Evolutionary conservation across 2,888 invertebrate genomes (phyloP).

Genomic region (Pachycephus smyrnensis): DNA sequence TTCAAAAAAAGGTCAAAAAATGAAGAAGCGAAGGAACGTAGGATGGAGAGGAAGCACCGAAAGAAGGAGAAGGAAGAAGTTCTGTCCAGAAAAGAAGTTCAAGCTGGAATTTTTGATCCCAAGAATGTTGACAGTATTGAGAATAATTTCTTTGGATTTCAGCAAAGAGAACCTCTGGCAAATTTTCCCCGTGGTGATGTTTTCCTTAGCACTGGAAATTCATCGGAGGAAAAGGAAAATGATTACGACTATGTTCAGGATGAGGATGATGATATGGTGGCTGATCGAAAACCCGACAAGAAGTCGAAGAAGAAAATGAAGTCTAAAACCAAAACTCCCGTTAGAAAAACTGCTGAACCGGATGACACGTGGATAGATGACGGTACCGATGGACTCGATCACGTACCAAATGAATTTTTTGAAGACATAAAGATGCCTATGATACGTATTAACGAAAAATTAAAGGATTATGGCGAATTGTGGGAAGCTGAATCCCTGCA

Average conservation of each 20-base stretch:
- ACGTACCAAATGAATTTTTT: slow-evolving; percentile 37
- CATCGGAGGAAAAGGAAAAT: slow-evolving; percentile 20
- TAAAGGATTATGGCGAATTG: slow-evolving; percentile 36
- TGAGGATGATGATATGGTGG: slow-evolving; percentile 16
- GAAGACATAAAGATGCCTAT: slow-evolving; percentile 28
- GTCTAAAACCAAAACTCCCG: neutral
- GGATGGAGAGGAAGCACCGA: slow-evolving; percentile 20
- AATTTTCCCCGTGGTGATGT: slow-evolving; percentile 48
- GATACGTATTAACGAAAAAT: slow-evolving; percentile 21
- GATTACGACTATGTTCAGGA: slow-evolving; percentile 35
- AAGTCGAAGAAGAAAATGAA: neutral
- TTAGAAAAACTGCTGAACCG: slow-evolving; percentile 9
- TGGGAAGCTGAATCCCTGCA: slow-evolving; percentile 39
- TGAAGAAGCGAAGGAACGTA: slow-evolving; percentile 35
- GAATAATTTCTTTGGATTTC: slow-evolving; percentile 48
- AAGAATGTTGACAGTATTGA: slow-evolving; percentile 35
- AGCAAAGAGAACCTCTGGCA: slow-evolving; percentile 29
- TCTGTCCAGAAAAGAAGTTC: slow-evolving; percentile 14
- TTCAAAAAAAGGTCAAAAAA: slow-evolving; percentile 21
- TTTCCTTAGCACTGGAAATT: slow-evolving; percentile 31
- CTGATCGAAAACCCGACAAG: neutral
- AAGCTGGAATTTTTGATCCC: slow-evolving; percentile 19
- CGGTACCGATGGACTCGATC: slow-evolving; percentile 26
- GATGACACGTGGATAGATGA: slow-evolving; percentile 31
- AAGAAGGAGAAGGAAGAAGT: slow-evolving; percentile 26